A percentile compares a stretch with the other conserved stretches of the same genome.
Evolutionary conservation across 2,113 vertebrate genomes (phyloP).

Genomic region (Jaculus jaculus): DNA sequence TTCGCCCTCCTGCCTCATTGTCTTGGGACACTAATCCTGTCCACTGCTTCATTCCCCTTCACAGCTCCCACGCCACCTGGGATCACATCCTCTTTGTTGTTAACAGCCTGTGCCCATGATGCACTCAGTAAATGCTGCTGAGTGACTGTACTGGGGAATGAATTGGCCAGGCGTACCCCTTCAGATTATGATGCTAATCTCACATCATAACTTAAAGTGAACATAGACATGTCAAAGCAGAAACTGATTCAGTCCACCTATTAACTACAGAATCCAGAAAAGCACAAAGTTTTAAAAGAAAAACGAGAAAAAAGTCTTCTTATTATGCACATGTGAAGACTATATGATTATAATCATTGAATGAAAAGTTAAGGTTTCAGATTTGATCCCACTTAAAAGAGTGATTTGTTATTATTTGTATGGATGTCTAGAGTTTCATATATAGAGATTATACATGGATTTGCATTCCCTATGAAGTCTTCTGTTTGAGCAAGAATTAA

Average conservation of each 20-base stretch:
- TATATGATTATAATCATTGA: not conserved
- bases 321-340: not conserved
- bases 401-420: not conserved
- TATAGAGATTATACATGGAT: not conserved
- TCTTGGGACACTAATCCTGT: not conserved
- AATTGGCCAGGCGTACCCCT: not conserved
- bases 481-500: not conserved
- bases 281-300: not conserved
- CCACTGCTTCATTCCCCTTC: not conserved
- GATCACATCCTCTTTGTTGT: not conserved
- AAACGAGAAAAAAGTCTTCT: not conserved
- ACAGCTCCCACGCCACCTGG: not conserved
- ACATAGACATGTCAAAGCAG: not conserved
- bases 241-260: not conserved
- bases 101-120: not conserved
- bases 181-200: not conserved
- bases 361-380: not conserved
- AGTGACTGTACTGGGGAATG: conserved; percentile 13
- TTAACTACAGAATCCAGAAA: not conserved
- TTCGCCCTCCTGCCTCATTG: not conserved
- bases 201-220: not conserved
- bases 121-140: not conserved
- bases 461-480: not conserved
- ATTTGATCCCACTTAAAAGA: not conserved
- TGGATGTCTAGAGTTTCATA: not conserved